Evolutionary conservation across 2,113 vertebrate species (phyloP), one percentile per base, ranked within the genome.

Genomic region (Numida meleagris): DNA sequence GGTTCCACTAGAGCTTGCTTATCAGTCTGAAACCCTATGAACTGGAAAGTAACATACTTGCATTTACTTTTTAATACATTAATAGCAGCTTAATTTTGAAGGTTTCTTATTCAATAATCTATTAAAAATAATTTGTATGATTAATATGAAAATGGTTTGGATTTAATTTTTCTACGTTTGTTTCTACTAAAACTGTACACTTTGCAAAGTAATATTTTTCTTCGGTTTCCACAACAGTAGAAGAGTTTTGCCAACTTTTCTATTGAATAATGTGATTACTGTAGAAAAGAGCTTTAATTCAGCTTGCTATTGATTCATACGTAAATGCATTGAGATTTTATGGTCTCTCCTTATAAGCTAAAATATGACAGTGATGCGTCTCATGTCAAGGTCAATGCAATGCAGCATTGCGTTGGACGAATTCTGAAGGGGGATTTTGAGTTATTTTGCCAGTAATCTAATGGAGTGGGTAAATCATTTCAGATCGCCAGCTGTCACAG

Each of bases 21-120:
- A 87, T 86, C 78, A 31, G 53, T 81, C 88, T 83, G 63, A 91
- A 95, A 86, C 7, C 10, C 42, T 46, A 25, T 79, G 75, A 91
- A 83, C 55, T 88, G 85, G 73, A 94, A 95, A 94, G 75, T 18
- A 95, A 90, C 53, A 50, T 43, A 95, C 88, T 83, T 93, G 68
- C 79, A 91, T 91, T 91, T 83, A 80, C 21, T 88, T 91, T 94
- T 91, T 67, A 33, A 86, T 61, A 53, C 85, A 90, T 83, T 92
- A 91, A 90, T 61, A 93, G 51, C 24, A 86, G 65, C 40, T 90
- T 91, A 91, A 95, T 84, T 88, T 75, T 90, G 48, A 95, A 72
- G 36, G 17, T 78, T 90, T 81, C 57, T 61, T 78, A 43, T 81
- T 81, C 89, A 96, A 88, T 71, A 91, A 68, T 34, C 29, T 81